Percentiles rank a stretch among this genome's conserved stretches.
phyloP scores from a whole-genome alignment of 2,113 vertebrate genomes.

The Amblyornis subalaris region DNA sequence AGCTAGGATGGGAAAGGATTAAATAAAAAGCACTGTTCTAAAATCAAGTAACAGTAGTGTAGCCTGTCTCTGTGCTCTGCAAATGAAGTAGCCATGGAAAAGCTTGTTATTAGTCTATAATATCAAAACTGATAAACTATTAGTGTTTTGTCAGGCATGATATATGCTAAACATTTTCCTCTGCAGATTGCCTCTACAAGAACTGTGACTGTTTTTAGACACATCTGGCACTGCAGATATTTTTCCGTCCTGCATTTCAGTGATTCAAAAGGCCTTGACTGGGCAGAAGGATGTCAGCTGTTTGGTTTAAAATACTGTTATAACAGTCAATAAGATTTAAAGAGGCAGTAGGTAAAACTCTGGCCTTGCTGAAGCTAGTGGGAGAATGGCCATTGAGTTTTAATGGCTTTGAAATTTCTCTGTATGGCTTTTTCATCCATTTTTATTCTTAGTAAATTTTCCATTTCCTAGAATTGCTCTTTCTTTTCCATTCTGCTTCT shows the following conservation, averaged over 20 bases:
- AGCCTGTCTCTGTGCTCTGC: neutral
- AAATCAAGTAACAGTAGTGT: constrained; percentile 19
- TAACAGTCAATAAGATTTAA: constrained; percentile 34
- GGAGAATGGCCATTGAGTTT: neutral
- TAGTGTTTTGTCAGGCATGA: constrained; percentile 44
- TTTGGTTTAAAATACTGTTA: constrained; percentile 23
- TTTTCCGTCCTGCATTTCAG: constrained; percentile 26
- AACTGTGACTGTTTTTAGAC: constrained; percentile 42
- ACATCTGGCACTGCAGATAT: constrained; percentile 42
- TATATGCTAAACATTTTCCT: constrained; percentile 2
- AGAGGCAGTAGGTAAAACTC: constrained; percentile 33
- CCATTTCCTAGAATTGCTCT: neutral
- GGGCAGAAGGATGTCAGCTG: constrained; percentile 47
- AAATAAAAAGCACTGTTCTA: constrained; percentile 18
- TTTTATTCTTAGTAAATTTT: constrained; percentile 7
- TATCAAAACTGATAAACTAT: constrained; percentile 48
- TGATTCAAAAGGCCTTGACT: constrained; percentile 48
- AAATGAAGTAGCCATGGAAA: constrained; percentile 34
- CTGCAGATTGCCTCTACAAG: constrained; percentile 1
- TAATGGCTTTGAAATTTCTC: neutral
- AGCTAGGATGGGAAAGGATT: constrained; percentile 3
- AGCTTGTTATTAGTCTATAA: constrained; percentile 31
- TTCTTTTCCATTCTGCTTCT: constrained; percentile 1
- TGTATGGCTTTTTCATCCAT: neutral
- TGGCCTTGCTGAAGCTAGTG: neutral